phyloP scores from a whole-genome alignment of 2,888 invertebrate genomes.

The Ophonus ardosiacus region DNA sequence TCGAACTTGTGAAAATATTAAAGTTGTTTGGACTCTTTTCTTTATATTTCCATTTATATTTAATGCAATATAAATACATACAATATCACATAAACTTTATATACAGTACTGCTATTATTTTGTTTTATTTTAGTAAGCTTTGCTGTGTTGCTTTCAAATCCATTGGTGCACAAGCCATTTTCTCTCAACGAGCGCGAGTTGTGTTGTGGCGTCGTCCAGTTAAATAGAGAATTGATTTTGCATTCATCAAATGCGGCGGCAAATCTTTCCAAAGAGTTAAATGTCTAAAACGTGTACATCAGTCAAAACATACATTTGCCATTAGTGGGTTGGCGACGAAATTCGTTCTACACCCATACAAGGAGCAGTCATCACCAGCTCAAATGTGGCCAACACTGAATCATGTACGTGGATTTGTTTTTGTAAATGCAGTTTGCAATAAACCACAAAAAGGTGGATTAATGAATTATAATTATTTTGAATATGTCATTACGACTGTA shows the following conservation, averaged over 20 bases:
- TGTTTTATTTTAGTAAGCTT: neutral
- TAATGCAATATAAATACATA: too few relatives aligned
- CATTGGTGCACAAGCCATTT: neutral
- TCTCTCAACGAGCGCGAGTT: neutral
- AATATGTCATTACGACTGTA: neutral
- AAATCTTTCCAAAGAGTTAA: constrained; percentile 69
- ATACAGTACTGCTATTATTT: neutral
- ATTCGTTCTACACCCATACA: neutral
- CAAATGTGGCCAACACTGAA: neutral
- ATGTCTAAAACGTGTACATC: constrained; percentile 74
- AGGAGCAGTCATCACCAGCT: neutral
- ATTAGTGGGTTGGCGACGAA: constrained; percentile 69
- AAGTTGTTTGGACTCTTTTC: too few relatives aligned
- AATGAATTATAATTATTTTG: neutral
- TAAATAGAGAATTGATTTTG: constrained; percentile 64
- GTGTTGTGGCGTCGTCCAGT: neutral
- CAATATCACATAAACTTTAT: neutral
- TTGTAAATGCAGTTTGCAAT: neutral
- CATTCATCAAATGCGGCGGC: constrained; percentile 68
- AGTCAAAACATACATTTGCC: constrained; percentile 72
- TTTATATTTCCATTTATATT: too few relatives aligned
- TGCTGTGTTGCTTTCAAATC: neutral
- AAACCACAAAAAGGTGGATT: neutral
- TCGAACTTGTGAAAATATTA: too few relatives aligned
- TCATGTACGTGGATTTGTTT: neutral